Conservation (phyloP, 2,113 vertebrate genomes). For the Bombycilla garrulus region DNA sequence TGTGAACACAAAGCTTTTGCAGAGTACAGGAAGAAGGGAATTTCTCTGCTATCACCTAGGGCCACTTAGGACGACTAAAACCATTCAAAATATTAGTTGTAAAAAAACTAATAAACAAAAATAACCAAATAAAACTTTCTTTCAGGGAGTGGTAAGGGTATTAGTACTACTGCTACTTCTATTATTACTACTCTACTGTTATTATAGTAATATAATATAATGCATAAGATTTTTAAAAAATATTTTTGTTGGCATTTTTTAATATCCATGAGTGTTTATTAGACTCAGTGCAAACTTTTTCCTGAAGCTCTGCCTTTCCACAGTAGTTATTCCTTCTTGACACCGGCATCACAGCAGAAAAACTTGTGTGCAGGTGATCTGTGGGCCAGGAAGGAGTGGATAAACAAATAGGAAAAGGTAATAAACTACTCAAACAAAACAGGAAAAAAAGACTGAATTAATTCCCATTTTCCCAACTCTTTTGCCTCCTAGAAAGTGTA, state of each 20-base stretch:
- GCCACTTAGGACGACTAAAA: neutral
- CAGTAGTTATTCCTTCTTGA: neutral
- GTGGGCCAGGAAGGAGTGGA: neutral
- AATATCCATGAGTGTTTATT: neutral
- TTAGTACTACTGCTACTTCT: neutral
- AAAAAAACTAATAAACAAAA: neutral
- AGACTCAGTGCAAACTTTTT: neutral
- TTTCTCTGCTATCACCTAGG: neutral
- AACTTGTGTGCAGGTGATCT: accelerated
- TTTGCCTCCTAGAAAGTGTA: neutral
- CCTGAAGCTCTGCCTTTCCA: neutral
- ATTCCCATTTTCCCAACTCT: neutral
- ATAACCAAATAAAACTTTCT: neutral
- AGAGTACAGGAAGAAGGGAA: neutral
- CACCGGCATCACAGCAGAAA: neutral
- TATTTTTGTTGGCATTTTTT: neutral
- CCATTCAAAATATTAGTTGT: neutral
- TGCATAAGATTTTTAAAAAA: too few species aligned
- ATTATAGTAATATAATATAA: too few species aligned
- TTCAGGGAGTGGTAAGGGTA: neutral
- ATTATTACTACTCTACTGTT: neutral
- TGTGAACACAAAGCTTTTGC: neutral
- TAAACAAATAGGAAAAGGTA: neutral
- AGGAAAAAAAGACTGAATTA: neutral
- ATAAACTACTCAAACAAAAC: neutral